Base-by-base conservation (phyloP, 2,888 invertebrate species). In the Sericinus montela region DNA sequence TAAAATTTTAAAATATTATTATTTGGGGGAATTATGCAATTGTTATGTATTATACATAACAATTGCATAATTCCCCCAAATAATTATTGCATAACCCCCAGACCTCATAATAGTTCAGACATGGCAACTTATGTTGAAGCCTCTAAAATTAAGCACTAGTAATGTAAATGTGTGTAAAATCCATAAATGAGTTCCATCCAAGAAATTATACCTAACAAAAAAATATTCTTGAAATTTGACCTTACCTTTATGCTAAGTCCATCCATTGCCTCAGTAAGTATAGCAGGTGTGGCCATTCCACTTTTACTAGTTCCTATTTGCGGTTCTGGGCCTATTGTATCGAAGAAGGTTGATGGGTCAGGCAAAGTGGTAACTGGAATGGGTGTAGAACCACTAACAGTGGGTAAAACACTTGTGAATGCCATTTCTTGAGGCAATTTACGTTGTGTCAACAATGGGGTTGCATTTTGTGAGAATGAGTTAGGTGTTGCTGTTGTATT, bases 311-410 rank as follows among this genome's bases (percentile, higher is more conserved):
- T 58, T 0, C 71, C 74, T 39, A 85, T 70, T 44, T 69, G 72
- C 4, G 81, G 74, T 55, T 84, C 85, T 5, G 88, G 83, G 0
- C 83, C 87, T 32, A 89, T 87, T 4, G 78, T 88, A 44, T 89
- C 89, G 51, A 89, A 89, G 62, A 89, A 89, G 0, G 86, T 89
- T 0, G 89, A 86, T 0, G 89, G 89, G 53, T 89, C 88, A 1
- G 89, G 89, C 10, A 89, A 62, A 51, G 77, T 82, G 0, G 77
- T 61, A 0, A 86, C 84, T 10, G 84, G 84, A 7, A 87, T 60
- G 0, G 83, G 69, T 0, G 80, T 63, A 16, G 78, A 66, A 0
- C 72, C 75, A 48, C 80, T 84, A 29, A 85, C 80, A 52, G 80
- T 82, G 0, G 85, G 81, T 38, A 86, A 49, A 51, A 80, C 74